Evolutionary conservation across 2,888 invertebrate species (phyloP).

Genomic region (Tinea pellionella): DNA sequence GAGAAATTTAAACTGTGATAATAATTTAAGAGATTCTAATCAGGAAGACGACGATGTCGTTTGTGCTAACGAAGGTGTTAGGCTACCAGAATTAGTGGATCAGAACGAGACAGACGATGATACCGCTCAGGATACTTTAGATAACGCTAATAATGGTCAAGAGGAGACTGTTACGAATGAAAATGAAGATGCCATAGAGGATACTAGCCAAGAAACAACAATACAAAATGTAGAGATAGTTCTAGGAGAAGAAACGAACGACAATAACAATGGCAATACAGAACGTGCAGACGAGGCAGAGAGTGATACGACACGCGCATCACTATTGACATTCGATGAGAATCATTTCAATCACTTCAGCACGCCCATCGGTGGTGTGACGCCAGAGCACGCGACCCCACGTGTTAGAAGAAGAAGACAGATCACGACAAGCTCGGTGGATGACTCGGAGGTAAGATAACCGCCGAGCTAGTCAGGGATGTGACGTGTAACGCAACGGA

Average conservation of each 20-base stretch:
- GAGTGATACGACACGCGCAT: conserved; percentile 21
- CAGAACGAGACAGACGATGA: conserved; percentile 19
- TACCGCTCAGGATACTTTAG: not conserved
- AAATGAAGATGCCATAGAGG: not conserved
- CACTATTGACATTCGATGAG: conserved; percentile 55
- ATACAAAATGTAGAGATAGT: conserved; percentile 14
- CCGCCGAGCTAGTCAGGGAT: conserved; percentile 17
- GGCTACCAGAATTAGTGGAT: not conserved
- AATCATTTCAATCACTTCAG: conserved; percentile 67
- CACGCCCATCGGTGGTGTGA: conserved; percentile 48
- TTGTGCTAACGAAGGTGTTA: conserved; percentile 40
- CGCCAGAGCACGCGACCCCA: conserved; percentile 32
- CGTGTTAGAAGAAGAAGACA: conserved; percentile 27
- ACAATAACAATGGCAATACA: not conserved
- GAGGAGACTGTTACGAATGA: not conserved
- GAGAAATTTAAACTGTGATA: conserved; percentile 55
- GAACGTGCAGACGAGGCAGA: not conserved
- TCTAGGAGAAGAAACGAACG: not conserved
- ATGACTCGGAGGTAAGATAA: conserved; percentile 61
- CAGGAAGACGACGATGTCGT: conserved; percentile 63
- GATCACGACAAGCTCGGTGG: conserved; percentile 45
- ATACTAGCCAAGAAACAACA: not conserved
- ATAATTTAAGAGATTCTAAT: conserved; percentile 44
- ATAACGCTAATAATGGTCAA: not conserved
- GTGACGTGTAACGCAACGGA: conserved; percentile 14